Evolutionary conservation across 2,113 vertebrate genomes (phyloP), one percentile per base, ranked within the genome.

Genomic region (Pavo muticus): DNA sequence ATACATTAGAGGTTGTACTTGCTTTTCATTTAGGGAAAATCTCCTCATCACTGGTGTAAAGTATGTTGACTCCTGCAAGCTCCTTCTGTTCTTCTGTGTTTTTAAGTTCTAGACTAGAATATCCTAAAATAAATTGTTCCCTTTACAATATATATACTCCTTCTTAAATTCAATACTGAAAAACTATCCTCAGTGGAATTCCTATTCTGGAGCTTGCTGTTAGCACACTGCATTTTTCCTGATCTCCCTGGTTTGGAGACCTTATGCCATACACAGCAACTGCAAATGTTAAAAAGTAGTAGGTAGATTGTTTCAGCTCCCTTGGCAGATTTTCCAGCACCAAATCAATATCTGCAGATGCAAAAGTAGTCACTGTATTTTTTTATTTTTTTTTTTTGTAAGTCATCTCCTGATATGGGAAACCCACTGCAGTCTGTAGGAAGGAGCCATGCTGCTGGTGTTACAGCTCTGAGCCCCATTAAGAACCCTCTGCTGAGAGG

Each of bases 221-320:
- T 86, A 71, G 50, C 15, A 73, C 32, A 37, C 18, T 65, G 30
- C 1, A 2, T 93, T 92, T 92, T 70, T 64, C 42, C 27, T n/a
- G 35, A 70, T 42, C 68, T 93, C 37, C 86, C 45, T 91, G 76
- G 21, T 47, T 94, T 48, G 83, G 45, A 42, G 88, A 59, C 37
- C 85, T 92, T 88, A 63, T 63, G 56, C 27, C 20, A 54, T 76
- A 71, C 77, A 50, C 86, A 91, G 56, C 37, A 77, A 86, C 8
- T 86, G 45, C 35, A 90, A 81, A 57, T 54, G 92, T 86, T 96
- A 90, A 88, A 74, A 92, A 93, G 45, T 32, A 83, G 40, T 8
- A 83, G 76, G 76, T 48, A 78, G 81, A 84, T 9, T 52, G 47
- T 35, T 92, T 91, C 9, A 1, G 83, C 29, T 94, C 89, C 65